phyloP scores from a whole-genome alignment of 2,797 vertebrate genomes.

The Loriculus beryllinus region DNA sequence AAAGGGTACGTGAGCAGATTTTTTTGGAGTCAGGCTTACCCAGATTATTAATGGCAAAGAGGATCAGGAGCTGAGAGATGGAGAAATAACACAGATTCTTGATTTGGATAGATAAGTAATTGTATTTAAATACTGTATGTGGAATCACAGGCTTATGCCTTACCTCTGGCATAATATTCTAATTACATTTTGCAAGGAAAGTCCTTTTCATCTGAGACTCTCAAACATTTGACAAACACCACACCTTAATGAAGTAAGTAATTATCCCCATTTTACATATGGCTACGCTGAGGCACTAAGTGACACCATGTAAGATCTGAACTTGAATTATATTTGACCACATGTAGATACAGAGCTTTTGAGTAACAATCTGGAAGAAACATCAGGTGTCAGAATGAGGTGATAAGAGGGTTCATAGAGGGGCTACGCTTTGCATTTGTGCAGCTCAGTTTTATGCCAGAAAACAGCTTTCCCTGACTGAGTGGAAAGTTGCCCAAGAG shows the following conservation, averaged over 20 bases:
- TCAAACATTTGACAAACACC: constrained; percentile 30
- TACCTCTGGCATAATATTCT: constrained; percentile 55
- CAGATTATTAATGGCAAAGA: neutral
- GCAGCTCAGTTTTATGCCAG: neutral
- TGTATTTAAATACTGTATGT: constrained; percentile 13
- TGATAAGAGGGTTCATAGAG: neutral
- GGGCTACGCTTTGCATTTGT: neutral
- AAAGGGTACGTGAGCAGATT: neutral
- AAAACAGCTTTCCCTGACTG: neutral
- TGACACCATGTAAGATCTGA: neutral
- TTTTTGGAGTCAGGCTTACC: neutral
- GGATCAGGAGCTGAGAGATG: neutral
- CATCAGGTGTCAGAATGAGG: neutral
- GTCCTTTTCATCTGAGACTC: constrained; percentile 36
- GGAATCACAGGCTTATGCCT: constrained; percentile 37
- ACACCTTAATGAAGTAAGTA: constrained; percentile 44
- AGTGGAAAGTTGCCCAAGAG: neutral
- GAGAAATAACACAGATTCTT: constrained; percentile 22
- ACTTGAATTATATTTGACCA: neutral
- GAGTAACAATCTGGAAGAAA: neutral
- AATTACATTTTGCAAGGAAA: constrained; percentile 52
- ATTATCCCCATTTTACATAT: constrained; percentile 30
- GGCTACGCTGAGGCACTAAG: neutral
- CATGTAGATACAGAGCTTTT: neutral
- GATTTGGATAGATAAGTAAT: constrained; percentile 46